Evolutionary conservation across 2,888 invertebrate species (phyloP).

Genomic region (Yponomeuta sedellus): DNA sequence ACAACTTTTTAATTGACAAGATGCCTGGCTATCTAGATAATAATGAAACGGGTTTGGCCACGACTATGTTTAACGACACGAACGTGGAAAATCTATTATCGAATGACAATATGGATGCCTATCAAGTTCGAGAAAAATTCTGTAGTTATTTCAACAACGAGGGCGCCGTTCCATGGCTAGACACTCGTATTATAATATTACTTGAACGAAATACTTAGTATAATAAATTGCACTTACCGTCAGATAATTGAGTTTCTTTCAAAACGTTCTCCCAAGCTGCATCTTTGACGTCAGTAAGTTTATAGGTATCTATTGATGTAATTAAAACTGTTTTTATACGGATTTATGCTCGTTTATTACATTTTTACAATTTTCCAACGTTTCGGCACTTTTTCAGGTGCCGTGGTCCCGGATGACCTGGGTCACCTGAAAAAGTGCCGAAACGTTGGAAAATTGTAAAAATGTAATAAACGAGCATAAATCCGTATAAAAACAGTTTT

Average conservation of each 20-base stretch:
- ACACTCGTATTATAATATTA: constrained; percentile 21
- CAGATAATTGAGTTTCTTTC: constrained; percentile 24
- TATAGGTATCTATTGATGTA: constrained; percentile 24
- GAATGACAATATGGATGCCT: constrained; percentile 20
- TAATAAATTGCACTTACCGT: constrained; percentile 15
- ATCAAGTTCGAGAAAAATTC: constrained; percentile 24
- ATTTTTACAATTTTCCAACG: too few species aligned
- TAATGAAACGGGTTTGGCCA: constrained; percentile 22
- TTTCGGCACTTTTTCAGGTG: too few species aligned
- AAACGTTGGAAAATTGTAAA: too few species aligned
- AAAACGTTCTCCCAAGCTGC: constrained; percentile 25
- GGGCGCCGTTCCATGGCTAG: constrained; percentile 22
- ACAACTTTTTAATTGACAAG: constrained; percentile 21
- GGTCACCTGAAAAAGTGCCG: too few species aligned
- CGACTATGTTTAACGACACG: constrained; percentile 20
- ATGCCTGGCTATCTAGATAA: constrained; percentile 19
- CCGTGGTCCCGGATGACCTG: too few species aligned
- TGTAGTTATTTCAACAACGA: constrained; percentile 24
- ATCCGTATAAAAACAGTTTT: too few species aligned
- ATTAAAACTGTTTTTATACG: too few species aligned
- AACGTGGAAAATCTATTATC: constrained; percentile 20
- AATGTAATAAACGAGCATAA: too few species aligned
- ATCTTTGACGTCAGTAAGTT: constrained; percentile 22
- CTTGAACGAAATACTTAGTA: constrained; percentile 21
- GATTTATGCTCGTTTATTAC: too few species aligned